Evolutionary conservation across 1,140 invertebrate species (phyloP).

Genomic region (Drosophila pruinosa): DNA sequence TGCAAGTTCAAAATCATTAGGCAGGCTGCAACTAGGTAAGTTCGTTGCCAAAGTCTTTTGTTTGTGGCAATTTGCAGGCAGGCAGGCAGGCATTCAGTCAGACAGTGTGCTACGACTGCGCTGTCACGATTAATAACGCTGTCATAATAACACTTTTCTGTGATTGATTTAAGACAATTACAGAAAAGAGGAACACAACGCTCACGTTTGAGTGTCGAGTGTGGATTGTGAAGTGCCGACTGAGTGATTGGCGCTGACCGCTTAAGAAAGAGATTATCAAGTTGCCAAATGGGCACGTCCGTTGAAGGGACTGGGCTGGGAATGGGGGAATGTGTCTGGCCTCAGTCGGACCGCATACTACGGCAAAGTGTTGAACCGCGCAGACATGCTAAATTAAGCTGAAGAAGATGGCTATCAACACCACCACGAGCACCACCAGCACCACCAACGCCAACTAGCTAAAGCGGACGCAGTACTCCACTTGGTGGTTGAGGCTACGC

Average conservation of each 20-base stretch:
- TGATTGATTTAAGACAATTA: constrained; percentile 82
- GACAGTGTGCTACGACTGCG: constrained; percentile 10
- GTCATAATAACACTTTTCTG: constrained; percentile 82
- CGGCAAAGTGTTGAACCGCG: constrained; percentile 79
- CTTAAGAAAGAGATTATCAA: constrained; percentile 82
- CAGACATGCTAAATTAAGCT: constrained; percentile 82
- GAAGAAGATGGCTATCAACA: constrained; percentile 82
- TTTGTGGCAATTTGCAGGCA: constrained; percentile 60
- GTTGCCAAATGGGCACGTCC: constrained; percentile 80
- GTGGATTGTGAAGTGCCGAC: constrained; percentile 20
- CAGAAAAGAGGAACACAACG: constrained; percentile 79
- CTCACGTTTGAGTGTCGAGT: constrained; percentile 67
- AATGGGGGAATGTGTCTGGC: background rate
- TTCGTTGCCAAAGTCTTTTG: constrained; percentile 42
- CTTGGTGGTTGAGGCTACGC: constrained; percentile 33
- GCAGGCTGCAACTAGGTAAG: constrained; percentile 24
- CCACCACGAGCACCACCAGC: constrained; percentile 42
- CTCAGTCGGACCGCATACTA: constrained; percentile 6
- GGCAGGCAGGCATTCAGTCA: background rate
- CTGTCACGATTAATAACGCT: constrained; percentile 81
- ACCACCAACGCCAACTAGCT: constrained; percentile 47
- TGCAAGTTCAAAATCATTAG: constrained; percentile 78
- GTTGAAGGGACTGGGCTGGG: constrained; percentile 29
- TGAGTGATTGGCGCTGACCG: constrained; percentile 76
- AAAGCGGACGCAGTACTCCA: background rate